Conservation (phyloP, 2,888 invertebrate genomes). For the Sylvicola fuscatus region DNA sequence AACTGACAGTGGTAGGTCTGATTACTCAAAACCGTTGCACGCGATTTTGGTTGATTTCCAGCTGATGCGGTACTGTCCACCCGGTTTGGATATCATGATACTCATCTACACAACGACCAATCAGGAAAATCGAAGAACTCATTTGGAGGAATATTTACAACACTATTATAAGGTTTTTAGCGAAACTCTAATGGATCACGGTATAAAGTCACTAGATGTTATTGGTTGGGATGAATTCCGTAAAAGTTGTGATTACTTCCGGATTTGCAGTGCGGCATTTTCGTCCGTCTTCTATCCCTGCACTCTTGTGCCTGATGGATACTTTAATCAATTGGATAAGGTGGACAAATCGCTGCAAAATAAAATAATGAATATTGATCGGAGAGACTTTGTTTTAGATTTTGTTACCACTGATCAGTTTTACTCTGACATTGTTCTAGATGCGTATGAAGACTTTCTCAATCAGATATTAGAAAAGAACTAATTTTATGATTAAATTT, state of each 20-base stretch:
- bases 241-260: slow-evolving; percentile 17
- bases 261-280: slow-evolving; percentile 6
- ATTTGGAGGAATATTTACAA: slow-evolving; percentile 23
- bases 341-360: too few species aligned
- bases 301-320: too few species aligned
- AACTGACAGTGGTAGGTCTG: slow-evolving; percentile 10
- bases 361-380: too few species aligned
- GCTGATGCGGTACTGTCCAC: slow-evolving; percentile 40
- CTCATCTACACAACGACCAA: slow-evolving; percentile 13
- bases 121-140: too few species aligned
- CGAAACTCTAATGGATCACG: slow-evolving; percentile 17
- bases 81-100: slow-evolving; percentile 40
- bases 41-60: slow-evolving; percentile 44
- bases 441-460: too few species aligned
- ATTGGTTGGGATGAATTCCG: slow-evolving; percentile 24
- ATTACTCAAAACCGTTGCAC: slow-evolving; percentile 8
- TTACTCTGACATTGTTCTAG: too few species aligned
- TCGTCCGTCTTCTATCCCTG: too few species aligned
- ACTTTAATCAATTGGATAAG: too few species aligned
- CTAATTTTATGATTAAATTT: too few species aligned
- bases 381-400: too few species aligned
- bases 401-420: too few species aligned
- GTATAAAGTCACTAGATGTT: slow-evolving; percentile 19
- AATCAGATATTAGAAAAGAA: too few species aligned
- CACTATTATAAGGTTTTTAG: slow-evolving; percentile 29